A percentile compares a stretch with the other conserved stretches of the same genome.
Evolutionary conservation across 2,797 vertebrate genomes (phyloP).

Genomic region (Trematomus bernacchii): DNA sequence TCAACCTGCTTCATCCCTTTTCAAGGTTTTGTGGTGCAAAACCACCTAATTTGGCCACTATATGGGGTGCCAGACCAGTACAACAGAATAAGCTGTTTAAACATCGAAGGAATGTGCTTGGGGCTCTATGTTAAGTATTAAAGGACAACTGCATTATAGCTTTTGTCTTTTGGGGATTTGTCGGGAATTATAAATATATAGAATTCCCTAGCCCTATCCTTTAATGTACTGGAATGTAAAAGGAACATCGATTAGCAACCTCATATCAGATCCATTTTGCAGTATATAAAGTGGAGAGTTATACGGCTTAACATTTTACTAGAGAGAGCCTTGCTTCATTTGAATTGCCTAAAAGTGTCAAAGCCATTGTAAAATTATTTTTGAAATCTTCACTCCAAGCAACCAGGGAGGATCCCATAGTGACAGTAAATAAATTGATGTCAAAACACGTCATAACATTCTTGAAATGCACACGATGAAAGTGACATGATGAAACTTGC

Average conservation of each 20-base stretch:
- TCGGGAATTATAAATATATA: neutral
- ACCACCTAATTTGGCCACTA: too few species aligned
- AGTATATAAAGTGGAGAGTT: neutral
- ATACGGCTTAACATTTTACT: too few species aligned
- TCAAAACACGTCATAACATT: neutral
- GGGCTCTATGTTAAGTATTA: neutral
- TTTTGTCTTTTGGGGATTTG: neutral
- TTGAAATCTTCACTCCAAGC: neutral
- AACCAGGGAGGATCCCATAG: neutral
- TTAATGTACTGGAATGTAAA: neutral
- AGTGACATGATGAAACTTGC: constrained; percentile 9
- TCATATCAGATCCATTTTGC: neutral
- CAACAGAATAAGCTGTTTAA: too few species aligned
- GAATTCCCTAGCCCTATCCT: neutral
- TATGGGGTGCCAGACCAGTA: too few species aligned
- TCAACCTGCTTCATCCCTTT: too few species aligned
- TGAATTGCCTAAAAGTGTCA: neutral
- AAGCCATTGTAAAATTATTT: neutral
- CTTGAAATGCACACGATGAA: neutral
- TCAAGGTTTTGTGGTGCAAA: too few species aligned
- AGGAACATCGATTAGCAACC: neutral
- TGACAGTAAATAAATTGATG: neutral
- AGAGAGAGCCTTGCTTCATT: neutral
- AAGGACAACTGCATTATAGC: neutral
- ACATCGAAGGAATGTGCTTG: neutral